Percentiles rank a stretch among this genome's conserved stretches.
These are phyloP conservation scores for Griposia aprilina DNA, from an alignment of 2,888 invertebrate species.

Conservation along the genomic window DNA sequence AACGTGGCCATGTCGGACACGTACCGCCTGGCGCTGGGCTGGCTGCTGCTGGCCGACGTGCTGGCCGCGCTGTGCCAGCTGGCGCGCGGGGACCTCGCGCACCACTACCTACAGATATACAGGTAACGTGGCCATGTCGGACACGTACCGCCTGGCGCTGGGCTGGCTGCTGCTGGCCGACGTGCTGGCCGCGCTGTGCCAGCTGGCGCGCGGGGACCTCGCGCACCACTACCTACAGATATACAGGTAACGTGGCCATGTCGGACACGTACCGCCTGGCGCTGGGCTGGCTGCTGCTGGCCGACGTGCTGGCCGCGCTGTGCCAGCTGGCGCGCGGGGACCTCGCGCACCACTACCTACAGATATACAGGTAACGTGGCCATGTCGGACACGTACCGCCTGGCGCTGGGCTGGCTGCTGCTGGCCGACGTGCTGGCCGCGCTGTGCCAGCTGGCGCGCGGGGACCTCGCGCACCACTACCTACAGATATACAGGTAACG, in stretches of 20 bases:
- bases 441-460: constrained; percentile 92
- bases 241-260: constrained; percentile 87
- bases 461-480: constrained; percentile 93
- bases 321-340: constrained; percentile 93
- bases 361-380: constrained; percentile 88
- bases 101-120: constrained; percentile 92
- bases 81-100: constrained; percentile 93
- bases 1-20: constrained; percentile 90
- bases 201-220: constrained; percentile 92
- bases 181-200: constrained; percentile 92
- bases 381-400: constrained; percentile 90
- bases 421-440: constrained; percentile 93
- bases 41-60: constrained; percentile 93
- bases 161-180: constrained; percentile 94
- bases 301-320: constrained; percentile 92
- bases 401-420: constrained; percentile 93
- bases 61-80: constrained; percentile 92
- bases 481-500: constrained; percentile 89
- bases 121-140: constrained; percentile 90
- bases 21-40: constrained; percentile 91
- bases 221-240: constrained; percentile 92
- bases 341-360: constrained; percentile 93
- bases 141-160: constrained; percentile 90
- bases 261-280: constrained; percentile 91
- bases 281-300: constrained; percentile 93